phyloP scores from a whole-genome alignment of 2,797 vertebrate genomes.

The Cyclura pinguis region DNA sequence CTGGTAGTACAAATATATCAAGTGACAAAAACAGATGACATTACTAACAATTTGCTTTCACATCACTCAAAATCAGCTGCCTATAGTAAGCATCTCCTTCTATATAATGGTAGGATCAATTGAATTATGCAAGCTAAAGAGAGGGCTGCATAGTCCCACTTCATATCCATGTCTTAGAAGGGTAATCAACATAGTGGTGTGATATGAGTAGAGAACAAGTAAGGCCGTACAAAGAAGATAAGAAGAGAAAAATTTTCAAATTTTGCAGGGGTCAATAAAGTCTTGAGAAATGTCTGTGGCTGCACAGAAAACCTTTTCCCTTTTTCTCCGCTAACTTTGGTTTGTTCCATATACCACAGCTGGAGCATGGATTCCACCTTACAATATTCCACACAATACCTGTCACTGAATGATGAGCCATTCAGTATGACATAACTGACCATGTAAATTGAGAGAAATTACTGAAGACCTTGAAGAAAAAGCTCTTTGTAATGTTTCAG shows the following conservation, averaged over 20 bases:
- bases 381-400: not conserved
- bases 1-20: too few relatives aligned
- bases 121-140: not conserved
- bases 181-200: not conserved
- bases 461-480: not conserved
- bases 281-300: not conserved
- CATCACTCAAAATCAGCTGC: too few relatives aligned
- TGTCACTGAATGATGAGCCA: not conserved
- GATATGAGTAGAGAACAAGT: not conserved
- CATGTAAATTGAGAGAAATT: not conserved
- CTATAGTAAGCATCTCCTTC: too few relatives aligned
- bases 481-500: not conserved
- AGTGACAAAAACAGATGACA: too few relatives aligned
- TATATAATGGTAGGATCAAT: too few relatives aligned
- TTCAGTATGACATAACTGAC: not conserved
- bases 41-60: too few relatives aligned
- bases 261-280: not conserved
- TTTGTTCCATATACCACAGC: not conserved
- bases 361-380: not conserved
- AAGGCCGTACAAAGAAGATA: not conserved
- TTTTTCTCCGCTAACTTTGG: not conserved
- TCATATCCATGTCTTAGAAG: not conserved
- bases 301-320: not conserved
- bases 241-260: not conserved
- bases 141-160: not conserved